Conservation (phyloP, 2,113 vertebrate genomes). For the Charadrius vociferus region DNA sequence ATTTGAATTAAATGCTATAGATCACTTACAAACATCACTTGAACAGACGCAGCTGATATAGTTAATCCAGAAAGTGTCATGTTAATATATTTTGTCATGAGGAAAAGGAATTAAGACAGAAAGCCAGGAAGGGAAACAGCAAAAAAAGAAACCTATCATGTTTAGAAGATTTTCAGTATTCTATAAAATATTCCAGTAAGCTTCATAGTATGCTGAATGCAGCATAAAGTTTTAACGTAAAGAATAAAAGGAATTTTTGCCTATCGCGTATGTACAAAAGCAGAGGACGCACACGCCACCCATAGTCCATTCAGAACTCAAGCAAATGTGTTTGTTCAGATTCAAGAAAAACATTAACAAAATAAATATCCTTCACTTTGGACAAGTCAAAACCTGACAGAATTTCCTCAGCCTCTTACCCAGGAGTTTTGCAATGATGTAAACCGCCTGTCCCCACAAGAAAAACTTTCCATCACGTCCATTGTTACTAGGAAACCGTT, state of each 20-base stretch:
- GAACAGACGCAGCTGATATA: background rate
- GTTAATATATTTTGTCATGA: background rate
- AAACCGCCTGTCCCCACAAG: constrained; percentile 94
- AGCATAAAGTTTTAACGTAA: background rate
- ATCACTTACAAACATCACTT: background rate
- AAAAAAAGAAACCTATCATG: background rate
- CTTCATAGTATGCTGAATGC: background rate
- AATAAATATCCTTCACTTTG: background rate
- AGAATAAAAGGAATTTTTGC: background rate
- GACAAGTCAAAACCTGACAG: background rate
- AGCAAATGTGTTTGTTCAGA: background rate
- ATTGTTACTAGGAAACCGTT: constrained; percentile 92
- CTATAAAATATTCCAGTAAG: background rate
- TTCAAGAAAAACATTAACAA: background rate
- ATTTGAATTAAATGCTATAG: background rate
- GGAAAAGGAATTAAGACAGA: background rate
- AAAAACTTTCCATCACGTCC: constrained; percentile 92
- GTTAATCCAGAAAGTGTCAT: background rate
- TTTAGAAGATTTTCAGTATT: background rate
- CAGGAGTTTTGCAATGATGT: constrained; percentile 90
- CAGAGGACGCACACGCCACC: background rate
- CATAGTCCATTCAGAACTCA: background rate
- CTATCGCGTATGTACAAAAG: background rate
- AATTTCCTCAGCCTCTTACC: constrained; percentile 75
- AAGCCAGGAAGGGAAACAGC: background rate